A percentile compares a stretch with the other conserved stretches of the same genome.
phyloP scores from a whole-genome alignment of 2,797 vertebrate genomes.

The Notoglanidium macrostoma region DNA sequence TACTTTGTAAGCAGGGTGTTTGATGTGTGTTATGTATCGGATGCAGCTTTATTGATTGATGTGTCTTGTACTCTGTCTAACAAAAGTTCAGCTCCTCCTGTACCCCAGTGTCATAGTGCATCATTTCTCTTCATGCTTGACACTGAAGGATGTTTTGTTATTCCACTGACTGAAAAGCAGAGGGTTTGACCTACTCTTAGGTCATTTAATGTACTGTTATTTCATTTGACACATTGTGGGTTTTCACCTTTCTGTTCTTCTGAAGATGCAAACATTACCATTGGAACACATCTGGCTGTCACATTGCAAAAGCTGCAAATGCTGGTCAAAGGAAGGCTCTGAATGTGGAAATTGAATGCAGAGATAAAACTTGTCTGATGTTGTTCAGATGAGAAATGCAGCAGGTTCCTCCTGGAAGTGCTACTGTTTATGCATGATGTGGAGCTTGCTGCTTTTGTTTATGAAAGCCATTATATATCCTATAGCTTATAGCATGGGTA shows the following conservation, averaged over 20 bases:
- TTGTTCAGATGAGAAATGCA: not conserved
- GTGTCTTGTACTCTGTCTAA: conserved; percentile 5
- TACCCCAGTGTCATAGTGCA: not conserved
- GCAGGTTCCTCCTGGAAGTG: not conserved
- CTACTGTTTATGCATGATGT: not conserved
- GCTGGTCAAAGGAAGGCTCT: conserved; percentile 3
- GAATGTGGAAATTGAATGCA: not conserved
- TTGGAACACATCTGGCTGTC: conserved; percentile 88
- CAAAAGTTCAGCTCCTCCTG: not conserved
- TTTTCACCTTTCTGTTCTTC: conserved; percentile 69
- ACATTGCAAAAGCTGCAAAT: conserved; percentile 69
- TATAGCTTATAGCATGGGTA: not conserved
- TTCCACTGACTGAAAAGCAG: not conserved
- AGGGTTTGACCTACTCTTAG: conserved; percentile 23
- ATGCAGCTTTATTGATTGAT: not conserved
- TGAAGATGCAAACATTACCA: conserved; percentile 88
- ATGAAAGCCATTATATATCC: not conserved
- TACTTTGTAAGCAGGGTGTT: not conserved
- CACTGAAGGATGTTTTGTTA: not conserved
- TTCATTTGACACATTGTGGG: conserved; percentile 73
- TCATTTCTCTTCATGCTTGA: not conserved
- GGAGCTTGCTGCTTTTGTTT: not conserved
- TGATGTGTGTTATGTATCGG: not conserved
- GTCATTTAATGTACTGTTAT: conserved; percentile 58
- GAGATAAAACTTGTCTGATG: not conserved